phyloP scores from a whole-genome alignment of 2,797 vertebrate genomes.

The Neosilurus mollespiculum region DNA sequence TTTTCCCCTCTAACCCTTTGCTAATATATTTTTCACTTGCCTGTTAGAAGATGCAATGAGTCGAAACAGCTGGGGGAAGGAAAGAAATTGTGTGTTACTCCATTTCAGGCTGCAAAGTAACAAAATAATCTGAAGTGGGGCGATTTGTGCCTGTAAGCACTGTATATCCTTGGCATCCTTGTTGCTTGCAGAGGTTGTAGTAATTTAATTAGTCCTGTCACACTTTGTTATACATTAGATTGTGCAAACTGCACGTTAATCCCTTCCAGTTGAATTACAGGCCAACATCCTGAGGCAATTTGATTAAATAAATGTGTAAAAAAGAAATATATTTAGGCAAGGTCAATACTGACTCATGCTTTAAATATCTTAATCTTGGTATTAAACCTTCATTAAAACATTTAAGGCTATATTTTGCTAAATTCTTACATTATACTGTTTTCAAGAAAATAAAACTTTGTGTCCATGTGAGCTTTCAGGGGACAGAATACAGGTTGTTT shows the following conservation, averaged over 20 bases:
- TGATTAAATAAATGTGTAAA: background rate
- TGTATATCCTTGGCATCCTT: background rate
- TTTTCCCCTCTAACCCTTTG: too few species aligned
- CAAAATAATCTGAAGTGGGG: too few species aligned
- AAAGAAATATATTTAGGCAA: background rate
- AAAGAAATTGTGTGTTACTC: too few species aligned
- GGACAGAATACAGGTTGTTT: conserved; percentile 21
- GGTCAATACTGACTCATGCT: background rate
- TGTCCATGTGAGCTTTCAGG: background rate
- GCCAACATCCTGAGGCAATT: conserved; percentile 4
- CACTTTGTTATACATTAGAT: conserved; percentile 20
- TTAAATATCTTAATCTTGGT: background rate
- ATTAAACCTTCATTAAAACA: background rate
- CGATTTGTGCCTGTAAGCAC: too few species aligned
- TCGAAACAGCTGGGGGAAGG: too few species aligned
- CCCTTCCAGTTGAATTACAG: background rate
- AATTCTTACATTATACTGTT: background rate
- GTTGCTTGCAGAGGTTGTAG: background rate
- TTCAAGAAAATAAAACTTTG: background rate
- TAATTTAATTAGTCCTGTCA: conserved; percentile 44
- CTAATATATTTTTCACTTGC: too few species aligned
- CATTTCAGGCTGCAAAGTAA: too few species aligned
- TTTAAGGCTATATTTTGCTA: background rate
- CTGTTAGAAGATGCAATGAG: too few species aligned
- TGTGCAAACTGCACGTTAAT: conserved; percentile 27